Conservation (phyloP, 2,113 vertebrate genomes). For the Takifugu flavidus region DNA sequence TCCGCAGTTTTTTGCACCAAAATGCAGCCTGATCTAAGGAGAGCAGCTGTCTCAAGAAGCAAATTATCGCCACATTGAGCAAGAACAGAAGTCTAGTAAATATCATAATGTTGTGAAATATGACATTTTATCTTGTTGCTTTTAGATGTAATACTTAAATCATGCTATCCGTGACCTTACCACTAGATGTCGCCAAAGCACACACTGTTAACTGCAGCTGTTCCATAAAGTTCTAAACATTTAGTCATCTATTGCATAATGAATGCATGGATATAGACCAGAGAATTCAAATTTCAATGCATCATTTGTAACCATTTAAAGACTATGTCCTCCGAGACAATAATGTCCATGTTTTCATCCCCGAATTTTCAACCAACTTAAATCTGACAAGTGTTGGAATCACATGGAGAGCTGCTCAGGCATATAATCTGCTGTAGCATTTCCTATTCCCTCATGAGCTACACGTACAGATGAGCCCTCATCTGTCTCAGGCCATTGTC, state of each 20-base stretch:
- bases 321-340: no score
- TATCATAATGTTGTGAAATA: not conserved
- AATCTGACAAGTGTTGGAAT: slow-evolving; percentile 3
- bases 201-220: no score
- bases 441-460: slow-evolving; percentile 18
- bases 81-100: not conserved
- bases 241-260: no score
- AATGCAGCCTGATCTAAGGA: not conserved
- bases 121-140: no score
- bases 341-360: not conserved
- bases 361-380: no score
- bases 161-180: no score
- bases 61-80: not conserved
- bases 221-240: no score
- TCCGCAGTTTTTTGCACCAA: not conserved
- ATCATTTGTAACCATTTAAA: no score
- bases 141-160: no score
- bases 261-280: not conserved
- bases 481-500: slow-evolving; percentile 1
- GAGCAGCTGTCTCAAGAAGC: slow-evolving; percentile 1
- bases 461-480: slow-evolving; percentile 35
- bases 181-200: no score
- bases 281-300: not conserved
- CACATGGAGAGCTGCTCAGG: not conserved
- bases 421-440: slow-evolving; percentile 1